These are phyloP conservation scores for Carduelis carduelis DNA, from an alignment of 2,797 vertebrate genomes.

Conservation along the genomic window DNA sequence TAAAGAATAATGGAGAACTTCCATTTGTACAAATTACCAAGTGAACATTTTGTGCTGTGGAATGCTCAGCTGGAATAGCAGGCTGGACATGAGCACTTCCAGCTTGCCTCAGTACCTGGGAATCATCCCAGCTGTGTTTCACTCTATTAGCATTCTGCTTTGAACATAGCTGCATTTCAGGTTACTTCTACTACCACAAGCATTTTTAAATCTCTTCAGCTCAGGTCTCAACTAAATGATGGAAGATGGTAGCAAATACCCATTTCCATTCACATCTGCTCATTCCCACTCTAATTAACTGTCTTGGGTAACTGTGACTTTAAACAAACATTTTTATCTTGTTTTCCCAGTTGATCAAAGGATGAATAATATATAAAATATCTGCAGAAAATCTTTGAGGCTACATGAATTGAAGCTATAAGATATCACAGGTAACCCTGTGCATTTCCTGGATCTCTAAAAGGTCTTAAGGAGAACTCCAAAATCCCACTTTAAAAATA, in stretches of 20 bases:
- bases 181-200: background rate
- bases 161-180: background rate
- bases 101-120: background rate
- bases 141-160: background rate
- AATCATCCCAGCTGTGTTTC: background rate
- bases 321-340: background rate
- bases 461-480: background rate
- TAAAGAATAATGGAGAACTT: background rate
- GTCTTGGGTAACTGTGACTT: background rate
- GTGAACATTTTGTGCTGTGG: rapidly evolving
- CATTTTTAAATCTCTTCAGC: background rate
- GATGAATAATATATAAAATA: background rate
- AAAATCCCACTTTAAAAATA: background rate
- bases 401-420: background rate
- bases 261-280: background rate
- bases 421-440: background rate
- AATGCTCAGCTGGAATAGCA: background rate
- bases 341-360: background rate
- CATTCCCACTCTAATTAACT: background rate
- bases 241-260: background rate
- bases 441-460: background rate
- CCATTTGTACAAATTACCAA: background rate
- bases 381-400: background rate
- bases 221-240: background rate
- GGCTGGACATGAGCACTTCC: background rate